phyloP scores from a whole-genome alignment of 2,113 vertebrate species.

The Entelurus aequoreus region DNA sequence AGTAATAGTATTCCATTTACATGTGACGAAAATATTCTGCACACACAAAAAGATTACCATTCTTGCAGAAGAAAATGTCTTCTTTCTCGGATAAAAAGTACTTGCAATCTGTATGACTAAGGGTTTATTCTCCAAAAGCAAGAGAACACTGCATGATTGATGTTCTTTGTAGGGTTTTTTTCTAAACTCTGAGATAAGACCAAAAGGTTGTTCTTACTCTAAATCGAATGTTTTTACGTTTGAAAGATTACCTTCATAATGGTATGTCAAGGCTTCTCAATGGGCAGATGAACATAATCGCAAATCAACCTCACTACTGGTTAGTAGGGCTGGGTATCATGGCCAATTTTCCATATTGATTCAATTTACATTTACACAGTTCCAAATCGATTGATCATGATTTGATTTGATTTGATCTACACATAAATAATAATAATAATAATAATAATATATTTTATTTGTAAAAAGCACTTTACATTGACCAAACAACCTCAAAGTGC shows the following conservation, averaged over 20 bases:
- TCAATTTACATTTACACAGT: no score
- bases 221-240: not conserved
- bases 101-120: not conserved
- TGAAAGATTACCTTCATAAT: not conserved
- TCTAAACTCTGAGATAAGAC: not conserved
- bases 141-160: not conserved
- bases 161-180: not conserved
- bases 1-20: constrained; percentile 5
- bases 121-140: not conserved
- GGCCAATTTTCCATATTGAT: no score
- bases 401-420: no score
- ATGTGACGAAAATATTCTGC: not conserved
- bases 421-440: no score
- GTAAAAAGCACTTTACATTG: no score
- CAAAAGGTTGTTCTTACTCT: not conserved
- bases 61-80: not conserved
- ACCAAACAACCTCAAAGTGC: no score
- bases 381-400: no score
- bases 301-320: no score
- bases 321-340: no score
- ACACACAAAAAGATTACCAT: not conserved
- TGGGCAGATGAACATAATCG: no score
- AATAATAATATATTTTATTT: no score
- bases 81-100: constrained; percentile 1
- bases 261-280: no score